Conservation (phyloP, 2,113 vertebrate genomes). For the Todiramphus saurophagus region DNA sequence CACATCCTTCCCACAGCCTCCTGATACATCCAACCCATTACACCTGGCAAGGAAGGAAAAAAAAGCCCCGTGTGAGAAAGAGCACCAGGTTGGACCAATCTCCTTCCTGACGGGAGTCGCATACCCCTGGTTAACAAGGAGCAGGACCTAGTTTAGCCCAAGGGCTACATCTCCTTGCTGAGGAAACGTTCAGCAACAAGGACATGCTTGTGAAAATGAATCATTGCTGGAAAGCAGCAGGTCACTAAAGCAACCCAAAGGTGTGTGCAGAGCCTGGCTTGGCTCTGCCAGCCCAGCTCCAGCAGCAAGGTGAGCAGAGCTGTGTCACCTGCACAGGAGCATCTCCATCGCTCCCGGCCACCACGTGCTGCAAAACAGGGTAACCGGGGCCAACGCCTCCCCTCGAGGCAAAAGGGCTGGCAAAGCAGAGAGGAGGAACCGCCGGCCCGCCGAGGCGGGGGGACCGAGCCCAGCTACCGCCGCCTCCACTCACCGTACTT, state of each 20-base stretch:
- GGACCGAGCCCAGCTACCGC: not conserved
- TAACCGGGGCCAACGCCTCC: accelerated
- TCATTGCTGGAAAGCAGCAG: not conserved
- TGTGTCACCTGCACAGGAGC: accelerated
- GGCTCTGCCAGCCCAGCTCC: not conserved
- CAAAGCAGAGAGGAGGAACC: not conserved
- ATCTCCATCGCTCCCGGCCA: not conserved
- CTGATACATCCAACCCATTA: not conserved
- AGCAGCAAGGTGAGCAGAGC: not conserved
- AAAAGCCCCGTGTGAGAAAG: not conserved
- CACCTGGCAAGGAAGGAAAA: not conserved
- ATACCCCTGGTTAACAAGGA: not conserved
- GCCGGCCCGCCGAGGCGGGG: accelerated
- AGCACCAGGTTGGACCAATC: not conserved
- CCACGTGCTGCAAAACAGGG: accelerated
- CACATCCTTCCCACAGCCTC: not conserved
- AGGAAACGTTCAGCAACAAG: not conserved
- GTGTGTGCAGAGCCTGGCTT: not conserved
- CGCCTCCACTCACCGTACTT: constrained; percentile 86
- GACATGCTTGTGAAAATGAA: not conserved
- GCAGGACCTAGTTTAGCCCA: not conserved
- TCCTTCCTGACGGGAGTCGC: not conserved
- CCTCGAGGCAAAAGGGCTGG: not conserved
- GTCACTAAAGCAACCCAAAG: not conserved
- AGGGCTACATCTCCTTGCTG: not conserved